phyloP scores from a whole-genome alignment of 2,797 vertebrate genomes.

The Labroides dimidiatus region DNA sequence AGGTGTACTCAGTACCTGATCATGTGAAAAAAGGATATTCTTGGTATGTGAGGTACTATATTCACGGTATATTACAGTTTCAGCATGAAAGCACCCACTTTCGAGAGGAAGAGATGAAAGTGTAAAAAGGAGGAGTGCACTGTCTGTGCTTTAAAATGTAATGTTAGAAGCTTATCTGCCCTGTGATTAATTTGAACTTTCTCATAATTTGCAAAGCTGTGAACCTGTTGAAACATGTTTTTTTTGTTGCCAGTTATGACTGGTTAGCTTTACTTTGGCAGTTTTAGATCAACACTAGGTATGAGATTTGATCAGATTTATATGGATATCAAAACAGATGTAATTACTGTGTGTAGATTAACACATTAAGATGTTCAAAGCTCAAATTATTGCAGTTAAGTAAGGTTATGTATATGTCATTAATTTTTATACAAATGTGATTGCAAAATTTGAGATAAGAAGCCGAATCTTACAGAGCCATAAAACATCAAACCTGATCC shows the following conservation, averaged over 20 bases:
- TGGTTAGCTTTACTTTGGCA: neutral
- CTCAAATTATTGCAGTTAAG: neutral
- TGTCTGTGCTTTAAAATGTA: too few species aligned
- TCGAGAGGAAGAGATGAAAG: neutral
- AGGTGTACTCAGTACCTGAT: slow-evolving; percentile 27
- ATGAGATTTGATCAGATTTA: neutral
- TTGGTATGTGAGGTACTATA: slow-evolving; percentile 54
- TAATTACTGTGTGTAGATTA: neutral
- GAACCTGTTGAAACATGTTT: slow-evolving; percentile 38
- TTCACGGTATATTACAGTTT: slow-evolving; percentile 43
- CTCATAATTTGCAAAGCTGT: neutral
- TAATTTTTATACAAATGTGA: slow-evolving; percentile 10
- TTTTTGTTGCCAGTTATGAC: neutral
- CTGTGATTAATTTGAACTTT: slow-evolving; percentile 29
- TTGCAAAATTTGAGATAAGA: neutral
- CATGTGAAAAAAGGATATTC: slow-evolving; percentile 36
- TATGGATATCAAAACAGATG: neutral
- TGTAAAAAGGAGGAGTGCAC: too few species aligned
- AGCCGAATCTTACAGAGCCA: slow-evolving; percentile 26
- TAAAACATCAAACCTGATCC: slow-evolving; percentile 34
- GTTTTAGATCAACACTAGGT: neutral
- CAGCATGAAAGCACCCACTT: slow-evolving; percentile 46
- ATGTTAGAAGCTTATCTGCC: slow-evolving; percentile 29
- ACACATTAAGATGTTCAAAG: neutral
- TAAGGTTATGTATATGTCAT: neutral